Conservation (phyloP, 1,140 invertebrate species). For the Dolichoris vasculosae region DNA sequence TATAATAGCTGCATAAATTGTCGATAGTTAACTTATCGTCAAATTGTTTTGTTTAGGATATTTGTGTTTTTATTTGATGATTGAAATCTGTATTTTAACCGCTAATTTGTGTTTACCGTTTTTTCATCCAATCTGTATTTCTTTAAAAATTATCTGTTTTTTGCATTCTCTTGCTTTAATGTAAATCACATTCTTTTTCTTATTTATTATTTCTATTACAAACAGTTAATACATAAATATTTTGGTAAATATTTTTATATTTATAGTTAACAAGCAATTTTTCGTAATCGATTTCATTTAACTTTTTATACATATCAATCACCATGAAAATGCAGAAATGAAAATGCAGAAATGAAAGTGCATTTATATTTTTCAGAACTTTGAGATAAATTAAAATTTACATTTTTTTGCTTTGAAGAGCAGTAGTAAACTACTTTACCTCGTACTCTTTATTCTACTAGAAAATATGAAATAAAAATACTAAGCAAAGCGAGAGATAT, state of each 20-base stretch:
- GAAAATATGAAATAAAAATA: background rate
- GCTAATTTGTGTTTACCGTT: slow-evolving; percentile 57
- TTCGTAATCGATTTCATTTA: background rate
- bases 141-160: background rate
- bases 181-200: background rate
- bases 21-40: background rate
- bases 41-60: slow-evolving; percentile 37
- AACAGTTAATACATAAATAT: background rate
- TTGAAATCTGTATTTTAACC: slow-evolving; percentile 50
- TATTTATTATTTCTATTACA: background rate
- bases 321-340: background rate
- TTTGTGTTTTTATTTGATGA: slow-evolving; percentile 12
- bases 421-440: too few relatives aligned
- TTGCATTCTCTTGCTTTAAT: background rate
- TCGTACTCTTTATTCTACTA: background rate
- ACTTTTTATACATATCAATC: background rate
- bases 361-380: slow-evolving; percentile 32
- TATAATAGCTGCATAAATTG: background rate
- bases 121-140: slow-evolving; percentile 16
- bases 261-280: background rate
- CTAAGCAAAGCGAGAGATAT: too few relatives aligned
- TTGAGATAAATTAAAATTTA: slow-evolving; percentile 44
- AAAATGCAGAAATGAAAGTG: slow-evolving; percentile 2
- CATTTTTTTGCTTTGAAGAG: slow-evolving; percentile 10
- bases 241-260: background rate